Base-by-base conservation (phyloP, 2,113 vertebrate genomes). In the Microcebus murinus region DNA sequence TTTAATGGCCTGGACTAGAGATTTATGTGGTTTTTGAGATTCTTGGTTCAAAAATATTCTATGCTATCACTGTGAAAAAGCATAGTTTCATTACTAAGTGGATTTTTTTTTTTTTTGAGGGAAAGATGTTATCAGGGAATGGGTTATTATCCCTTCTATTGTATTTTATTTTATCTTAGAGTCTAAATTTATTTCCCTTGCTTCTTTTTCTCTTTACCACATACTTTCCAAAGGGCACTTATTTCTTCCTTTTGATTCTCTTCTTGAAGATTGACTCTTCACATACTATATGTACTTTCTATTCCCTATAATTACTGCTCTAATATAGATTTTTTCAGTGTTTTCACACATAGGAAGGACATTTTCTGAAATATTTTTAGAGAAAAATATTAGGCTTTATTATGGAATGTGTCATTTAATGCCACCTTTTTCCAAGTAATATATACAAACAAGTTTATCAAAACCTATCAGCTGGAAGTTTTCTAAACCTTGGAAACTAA, bases 321-420 rank as follows among this genome's bases (percentile, higher is more conserved):
- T 67, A 15, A 42, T 74, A 31, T 74, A 74, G 6, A 68, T 15
- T 13, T 81, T 63, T 81, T 61, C 31, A 45, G 23, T 61, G 18
- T 94, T 88, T 59, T 87, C 36, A 83, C 31, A 48, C 21, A 91
- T 6, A 92, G 27, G 29, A 3, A 45, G 10, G 1, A 91, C 25
- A 42, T 84, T 76, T 88, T 84, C 48, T 91, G 48, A 83, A 71
- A 73, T 94, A 84, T 25, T 79, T 87, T 67, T 80, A 95, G 27
- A 57, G 71, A 9, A 84, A 84, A 90, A 21, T 59, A 15, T 13
- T 74, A 68, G 17, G 18, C 34, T 79, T 55, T 36, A 12, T 65
- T 91, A 63, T 48, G 93, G 23, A 20, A 87, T 25, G 14, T 90
- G 15, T n/a, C 8, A 70, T 52, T 77, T 87, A 86, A 90, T 90